phyloP scores from a whole-genome alignment of 2,888 invertebrate genomes.

The Stenodera caucasica region DNA sequence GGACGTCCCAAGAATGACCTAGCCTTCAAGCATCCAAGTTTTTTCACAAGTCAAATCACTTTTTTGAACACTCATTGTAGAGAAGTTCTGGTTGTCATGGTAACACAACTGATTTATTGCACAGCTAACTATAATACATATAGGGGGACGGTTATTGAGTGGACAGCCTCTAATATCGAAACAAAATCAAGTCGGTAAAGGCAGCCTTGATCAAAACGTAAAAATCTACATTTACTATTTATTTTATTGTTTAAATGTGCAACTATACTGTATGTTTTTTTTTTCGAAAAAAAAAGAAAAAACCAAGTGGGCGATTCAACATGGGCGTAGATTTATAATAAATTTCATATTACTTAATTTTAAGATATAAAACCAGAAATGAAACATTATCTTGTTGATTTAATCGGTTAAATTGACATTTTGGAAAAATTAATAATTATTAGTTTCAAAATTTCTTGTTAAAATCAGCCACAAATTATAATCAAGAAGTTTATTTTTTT shows the following conservation, averaged over 20 bases:
- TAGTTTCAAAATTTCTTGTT: no score
- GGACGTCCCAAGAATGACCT: no score
- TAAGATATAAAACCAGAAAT: not conserved
- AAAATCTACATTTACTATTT: not conserved
- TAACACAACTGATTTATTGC: no score
- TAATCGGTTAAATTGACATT: constrained; percentile 6
- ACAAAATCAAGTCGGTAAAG: constrained; percentile 3
- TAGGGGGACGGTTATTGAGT: no score
- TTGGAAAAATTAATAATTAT: no score
- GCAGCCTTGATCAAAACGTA: constrained; percentile 3
- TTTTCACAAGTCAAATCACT: no score
- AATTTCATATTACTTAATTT: not conserved
- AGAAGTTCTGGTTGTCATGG: no score
- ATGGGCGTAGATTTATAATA: constrained; percentile 1
- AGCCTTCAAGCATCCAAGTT: no score
- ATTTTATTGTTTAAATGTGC: not conserved
- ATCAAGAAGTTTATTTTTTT: no score
- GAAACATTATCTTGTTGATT: not conserved
- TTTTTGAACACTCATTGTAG: no score
- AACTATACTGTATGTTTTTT: not conserved
- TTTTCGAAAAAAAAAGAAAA: not conserved
- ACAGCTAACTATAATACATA: no score
- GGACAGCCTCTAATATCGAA: constrained; percentile 5
- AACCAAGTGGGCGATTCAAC: not conserved
- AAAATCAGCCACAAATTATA: not conserved